Evolutionary conservation across 37 sponge, comb jelly and placozoan species (phyloP).

Genomic region (Mnemiopsis leidyi): DNA sequence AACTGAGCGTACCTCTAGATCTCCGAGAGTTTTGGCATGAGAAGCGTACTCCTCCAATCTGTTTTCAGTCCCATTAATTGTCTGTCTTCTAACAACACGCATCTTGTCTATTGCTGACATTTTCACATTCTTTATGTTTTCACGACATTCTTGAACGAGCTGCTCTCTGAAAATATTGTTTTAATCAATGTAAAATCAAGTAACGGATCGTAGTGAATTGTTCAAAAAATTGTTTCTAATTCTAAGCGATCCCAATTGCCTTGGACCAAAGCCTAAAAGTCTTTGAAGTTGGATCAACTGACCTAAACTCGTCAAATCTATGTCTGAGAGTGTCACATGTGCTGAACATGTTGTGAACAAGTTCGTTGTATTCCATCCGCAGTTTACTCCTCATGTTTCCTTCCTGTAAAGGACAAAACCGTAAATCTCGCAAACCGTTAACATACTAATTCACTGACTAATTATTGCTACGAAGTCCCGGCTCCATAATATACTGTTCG

Average conservation of each 20-base stretch:
- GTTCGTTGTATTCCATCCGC: constrained; percentile 35
- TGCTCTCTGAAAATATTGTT: constrained; percentile 51
- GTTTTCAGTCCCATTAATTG: constrained; percentile 26
- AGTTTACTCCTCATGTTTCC: constrained; percentile 46
- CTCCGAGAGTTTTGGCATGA: constrained; percentile 21
- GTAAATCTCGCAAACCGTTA: too few species aligned
- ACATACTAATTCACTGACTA: too few species aligned
- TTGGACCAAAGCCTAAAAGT: too few species aligned
- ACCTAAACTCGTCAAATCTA: constrained; percentile 63
- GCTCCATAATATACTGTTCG: too few species aligned
- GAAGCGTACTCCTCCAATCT: constrained; percentile 13
- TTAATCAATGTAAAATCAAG: too few species aligned
- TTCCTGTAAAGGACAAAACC: neutral
- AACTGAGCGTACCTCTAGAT: constrained; percentile 52
- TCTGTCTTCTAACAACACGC: constrained; percentile 46
- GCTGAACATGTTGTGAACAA: constrained; percentile 65
- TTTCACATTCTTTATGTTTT: constrained; percentile 35
- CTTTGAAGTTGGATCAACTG: neutral
- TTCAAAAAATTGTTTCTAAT: too few species aligned
- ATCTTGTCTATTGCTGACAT: constrained; percentile 64
- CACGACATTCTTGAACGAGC: constrained; percentile 31
- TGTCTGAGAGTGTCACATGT: constrained; percentile 51
- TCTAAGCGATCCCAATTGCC: too few species aligned
- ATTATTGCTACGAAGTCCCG: too few species aligned
- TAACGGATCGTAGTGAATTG: too few species aligned